Percentiles rank a stretch among this genome's conserved stretches.
These are phyloP conservation scores for Triplophysa siluroides DNA, from an alignment of 2,113 vertebrate genomes.

Conservation along the genomic window DNA sequence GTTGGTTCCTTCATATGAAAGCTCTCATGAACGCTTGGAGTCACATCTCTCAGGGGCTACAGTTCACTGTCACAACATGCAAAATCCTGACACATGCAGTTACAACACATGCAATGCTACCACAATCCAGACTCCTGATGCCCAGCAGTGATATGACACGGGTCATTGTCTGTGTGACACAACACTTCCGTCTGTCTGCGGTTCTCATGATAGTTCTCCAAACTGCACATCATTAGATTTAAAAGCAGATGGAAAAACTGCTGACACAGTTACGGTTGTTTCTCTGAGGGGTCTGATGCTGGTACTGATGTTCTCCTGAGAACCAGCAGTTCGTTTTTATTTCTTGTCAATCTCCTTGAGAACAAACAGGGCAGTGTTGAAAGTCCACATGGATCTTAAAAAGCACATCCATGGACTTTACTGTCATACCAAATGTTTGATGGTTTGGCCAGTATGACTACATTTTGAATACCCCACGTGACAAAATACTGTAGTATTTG, in stretches of 20 bases:
- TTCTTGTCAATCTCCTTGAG: background rate
- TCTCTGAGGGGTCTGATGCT: conserved; percentile 14
- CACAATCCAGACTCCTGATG: background rate
- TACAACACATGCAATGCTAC: conserved; percentile 5
- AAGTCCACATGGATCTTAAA: background rate
- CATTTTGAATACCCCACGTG: background rate
- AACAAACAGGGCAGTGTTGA: background rate
- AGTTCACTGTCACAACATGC: background rate
- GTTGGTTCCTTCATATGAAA: conserved; percentile 47
- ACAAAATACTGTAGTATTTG: no score
- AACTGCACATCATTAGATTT: background rate
- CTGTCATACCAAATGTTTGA: background rate
- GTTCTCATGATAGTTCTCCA: background rate
- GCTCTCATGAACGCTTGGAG: conserved; percentile 52
- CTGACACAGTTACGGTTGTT: conserved; percentile 41
- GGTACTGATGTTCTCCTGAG: conserved; percentile 7
- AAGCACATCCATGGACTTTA: background rate
- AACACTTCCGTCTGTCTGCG: background rate
- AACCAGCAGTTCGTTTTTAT: background rate
- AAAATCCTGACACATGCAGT: conserved; percentile 13
- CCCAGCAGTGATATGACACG: background rate
- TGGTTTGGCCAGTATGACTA: background rate
- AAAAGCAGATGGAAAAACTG: conserved; percentile 30
- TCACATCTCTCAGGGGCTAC: conserved; percentile 48
- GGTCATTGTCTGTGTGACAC: background rate